Base-by-base conservation (phyloP, 2,888 invertebrate genomes). In the Caenorhabditis japonica region DNA sequence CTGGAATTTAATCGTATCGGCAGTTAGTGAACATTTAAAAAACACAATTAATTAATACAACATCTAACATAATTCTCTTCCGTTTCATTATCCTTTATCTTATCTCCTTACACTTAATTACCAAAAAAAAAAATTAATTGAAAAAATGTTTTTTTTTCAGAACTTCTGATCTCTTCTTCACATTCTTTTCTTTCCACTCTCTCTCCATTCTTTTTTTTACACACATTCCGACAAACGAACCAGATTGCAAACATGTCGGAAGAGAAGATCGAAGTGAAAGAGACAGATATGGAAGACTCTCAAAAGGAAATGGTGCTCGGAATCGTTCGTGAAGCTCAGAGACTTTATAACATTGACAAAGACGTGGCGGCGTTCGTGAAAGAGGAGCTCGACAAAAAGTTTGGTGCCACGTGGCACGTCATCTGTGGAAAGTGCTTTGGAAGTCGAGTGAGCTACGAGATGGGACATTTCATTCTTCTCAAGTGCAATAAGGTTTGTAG, bases 341-440 rank as follows among this genome's bases (percentile, higher is more conserved):
- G 77, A 19, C 68, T 80, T 3, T 80, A 80, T 47, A 76, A 77
- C 30, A 73, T 78, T 12, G 80, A 80, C 52, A 80, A 80, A 71
- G 80, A 80, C 39, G 77, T 80, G 1, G 80, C 80, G n/a, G 80
- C 80, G 13, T 80, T 76, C 30, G 60, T 75, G 0, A 80, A 80
- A 52, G 80, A 80, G 58, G 77, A 78, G 17, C 60, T 78, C 27
- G 80, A 80, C 53, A 76, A 78, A 56, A 77, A 77, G 43, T 59
- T 80, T 23, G 75, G 76, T 10, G 74, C 76, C 30, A 80, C 80
- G 38, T 80, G 80, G 80, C 80, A 80, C 43, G 77, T 78, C 47
- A 78, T 80, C 36, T 70, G 73, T 33, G 79, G 80, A 23, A 77
- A 77, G 59, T 77, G 76, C 34, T 80, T 78, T 41, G 80, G 80